Evolutionary conservation across 1,140 invertebrate genomes (phyloP).

Genomic region (Campoletis sonorensis): DNA sequence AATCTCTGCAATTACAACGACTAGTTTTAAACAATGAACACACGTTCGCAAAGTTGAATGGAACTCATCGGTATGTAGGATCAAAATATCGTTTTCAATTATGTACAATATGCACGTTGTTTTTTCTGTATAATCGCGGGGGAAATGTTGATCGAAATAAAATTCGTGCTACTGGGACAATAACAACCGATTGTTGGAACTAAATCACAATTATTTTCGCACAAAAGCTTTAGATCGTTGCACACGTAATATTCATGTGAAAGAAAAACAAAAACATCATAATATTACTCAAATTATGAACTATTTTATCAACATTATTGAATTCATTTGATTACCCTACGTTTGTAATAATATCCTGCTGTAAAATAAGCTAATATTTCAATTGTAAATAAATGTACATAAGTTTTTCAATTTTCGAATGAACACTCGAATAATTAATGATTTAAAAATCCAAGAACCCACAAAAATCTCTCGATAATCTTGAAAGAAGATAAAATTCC

Average conservation of each 20-base stretch:
- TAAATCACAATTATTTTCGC: constrained; percentile 17
- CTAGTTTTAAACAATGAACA: no score
- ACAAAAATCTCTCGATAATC: no score
- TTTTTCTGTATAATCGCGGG: neutral
- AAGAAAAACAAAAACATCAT: neutral
- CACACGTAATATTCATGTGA: neutral
- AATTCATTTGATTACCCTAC: neutral
- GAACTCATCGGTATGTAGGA: no score
- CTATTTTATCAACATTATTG: no score
- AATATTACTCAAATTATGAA: neutral
- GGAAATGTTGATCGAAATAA: neutral
- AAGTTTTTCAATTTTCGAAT: neutral
- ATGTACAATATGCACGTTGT: neutral
- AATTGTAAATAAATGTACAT: constrained; percentile 4
- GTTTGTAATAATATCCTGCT: no score
- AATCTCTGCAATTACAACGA: no score
- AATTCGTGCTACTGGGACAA: neutral
- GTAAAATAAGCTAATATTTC: no score
- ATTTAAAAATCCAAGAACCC: no score
- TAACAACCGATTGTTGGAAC: neutral
- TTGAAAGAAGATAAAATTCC: no score
- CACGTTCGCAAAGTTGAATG: no score
- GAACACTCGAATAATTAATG: neutral
- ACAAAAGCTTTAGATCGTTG: neutral
- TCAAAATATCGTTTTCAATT: neutral